These are phyloP conservation scores for Okamejei kenojei DNA, from an alignment of 2,797 vertebrate genomes.

Conservation along the genomic window DNA sequence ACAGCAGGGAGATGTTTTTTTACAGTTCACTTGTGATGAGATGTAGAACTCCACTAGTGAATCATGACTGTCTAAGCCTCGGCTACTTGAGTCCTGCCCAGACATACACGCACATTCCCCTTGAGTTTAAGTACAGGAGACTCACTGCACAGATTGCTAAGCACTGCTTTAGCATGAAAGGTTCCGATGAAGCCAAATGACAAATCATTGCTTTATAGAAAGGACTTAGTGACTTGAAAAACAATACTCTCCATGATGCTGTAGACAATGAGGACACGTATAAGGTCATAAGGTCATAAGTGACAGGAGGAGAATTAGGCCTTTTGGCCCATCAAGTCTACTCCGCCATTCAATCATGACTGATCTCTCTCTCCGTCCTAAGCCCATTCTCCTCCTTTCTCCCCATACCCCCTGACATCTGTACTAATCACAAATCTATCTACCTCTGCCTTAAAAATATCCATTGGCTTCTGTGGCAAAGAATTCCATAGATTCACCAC, in stretches of 20 bases:
- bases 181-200: background rate
- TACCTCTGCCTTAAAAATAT: no score
- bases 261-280: background rate
- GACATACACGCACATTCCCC: background rate
- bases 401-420: no score
- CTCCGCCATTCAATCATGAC: no score
- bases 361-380: no score
- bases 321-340: no score
- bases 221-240: background rate
- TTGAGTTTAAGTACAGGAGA: background rate
- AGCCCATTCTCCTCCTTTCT: no score
- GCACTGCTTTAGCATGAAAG: background rate
- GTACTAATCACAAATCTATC: no score
- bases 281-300: no score
- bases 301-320: no score
- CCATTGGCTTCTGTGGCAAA: no score
- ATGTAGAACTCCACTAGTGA: background rate
- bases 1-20: background rate
- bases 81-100: background rate
- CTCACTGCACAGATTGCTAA: background rate
- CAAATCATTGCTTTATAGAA: background rate
- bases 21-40: conserved; percentile 5
- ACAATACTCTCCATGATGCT: background rate
- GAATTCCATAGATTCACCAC: no score
- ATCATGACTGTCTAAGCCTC: background rate